Percentiles rank a stretch among this genome's conserved stretches.
Conservation (phyloP, 2,113 vertebrate species). For the Plecotus auritus region DNA sequence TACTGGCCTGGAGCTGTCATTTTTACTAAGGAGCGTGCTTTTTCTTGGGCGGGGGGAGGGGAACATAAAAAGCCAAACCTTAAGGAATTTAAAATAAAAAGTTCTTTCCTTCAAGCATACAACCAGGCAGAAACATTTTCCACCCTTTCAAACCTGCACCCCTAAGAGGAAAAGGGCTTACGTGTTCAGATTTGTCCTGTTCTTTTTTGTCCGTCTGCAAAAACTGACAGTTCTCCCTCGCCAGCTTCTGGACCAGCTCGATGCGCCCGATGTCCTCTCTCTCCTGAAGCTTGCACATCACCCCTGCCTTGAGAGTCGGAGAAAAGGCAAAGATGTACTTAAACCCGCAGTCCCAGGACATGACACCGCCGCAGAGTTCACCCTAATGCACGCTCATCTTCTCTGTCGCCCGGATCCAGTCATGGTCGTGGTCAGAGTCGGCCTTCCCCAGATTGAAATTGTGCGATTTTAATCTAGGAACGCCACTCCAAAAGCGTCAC, state of each 20-base stretch:
- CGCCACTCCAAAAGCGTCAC: slow-evolving; percentile 26
- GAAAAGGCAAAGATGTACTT: slow-evolving; percentile 92
- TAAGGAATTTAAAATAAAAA: slow-evolving; percentile 57
- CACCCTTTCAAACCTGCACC: slow-evolving; percentile 43
- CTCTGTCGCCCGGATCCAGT: slow-evolving; percentile 40
- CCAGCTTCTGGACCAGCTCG: slow-evolving; percentile 93
- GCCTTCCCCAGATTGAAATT: slow-evolving; percentile 27
- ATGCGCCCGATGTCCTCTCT: slow-evolving; percentile 91
- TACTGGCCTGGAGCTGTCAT: not conserved
- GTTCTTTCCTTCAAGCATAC: slow-evolving; percentile 51
- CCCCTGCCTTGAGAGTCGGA: slow-evolving; percentile 90
- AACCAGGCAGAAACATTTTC: slow-evolving; percentile 5
- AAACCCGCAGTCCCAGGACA: slow-evolving; percentile 98
- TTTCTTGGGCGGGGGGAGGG: not conserved
- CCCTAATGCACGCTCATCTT: slow-evolving; percentile 75
- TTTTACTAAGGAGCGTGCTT: not conserved
- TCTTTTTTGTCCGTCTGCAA: slow-evolving; percentile 86
- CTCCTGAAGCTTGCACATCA: slow-evolving; percentile 89
- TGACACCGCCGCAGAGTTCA: slow-evolving; percentile 72
- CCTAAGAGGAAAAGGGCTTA: slow-evolving; percentile 80
- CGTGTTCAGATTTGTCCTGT: slow-evolving; percentile 85
- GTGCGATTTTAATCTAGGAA: slow-evolving; percentile 35
- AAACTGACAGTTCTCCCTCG: slow-evolving; percentile 91
- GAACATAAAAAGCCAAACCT: not conserved
- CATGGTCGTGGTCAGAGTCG: slow-evolving; percentile 31